Evolutionary conservation across 2,888 invertebrate species (phyloP), one percentile per base, ranked within the genome.

Genomic region (Apomyelois bistriatella): DNA sequence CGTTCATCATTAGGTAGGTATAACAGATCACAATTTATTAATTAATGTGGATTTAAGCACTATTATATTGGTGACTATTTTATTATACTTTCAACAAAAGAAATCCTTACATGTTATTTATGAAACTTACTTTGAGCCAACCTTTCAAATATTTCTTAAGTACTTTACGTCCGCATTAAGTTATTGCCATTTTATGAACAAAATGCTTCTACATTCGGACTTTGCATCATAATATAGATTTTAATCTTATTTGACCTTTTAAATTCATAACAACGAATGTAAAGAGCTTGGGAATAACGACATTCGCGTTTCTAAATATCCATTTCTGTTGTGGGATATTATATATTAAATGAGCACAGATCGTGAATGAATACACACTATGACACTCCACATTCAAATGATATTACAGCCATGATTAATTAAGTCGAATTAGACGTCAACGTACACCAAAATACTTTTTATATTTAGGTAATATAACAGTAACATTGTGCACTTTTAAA

Each of bases 1-100:
- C 89, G 84, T 85, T 84, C 76, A 79, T 81, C 75, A 74, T 78
- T 82, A 76, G 71, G 66, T 81, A 83, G 78, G 76, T 82, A 74
- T 70, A 68, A 69, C 64, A 71, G 77, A 85, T 83, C 80, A 85
- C 82, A 86, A 75, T 82, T 76, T 74, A 72, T 62, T 72, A n/a
- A 62, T 76, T 73, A 60, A 62, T 71, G 73, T 78, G 78, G 67
- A 72, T 60, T 67, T 80, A 78, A 61, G 61, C 62, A 54, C 68
- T 74, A 76, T 66, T 70, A 65, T 7, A 9, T 75, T 74, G 76
- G 73, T 76, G 68, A 70, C 66, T 57, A 60, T 64, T 43, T 55
- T 46, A 58, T 16, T 52, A 64, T 64, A 58, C 50, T 52, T 32
- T 32, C 35, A 51, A 16, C 30, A 48, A 42, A 38, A 47, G 36